Conservation (phyloP, 2,888 invertebrate species). For the Ditula angustiorana region DNA sequence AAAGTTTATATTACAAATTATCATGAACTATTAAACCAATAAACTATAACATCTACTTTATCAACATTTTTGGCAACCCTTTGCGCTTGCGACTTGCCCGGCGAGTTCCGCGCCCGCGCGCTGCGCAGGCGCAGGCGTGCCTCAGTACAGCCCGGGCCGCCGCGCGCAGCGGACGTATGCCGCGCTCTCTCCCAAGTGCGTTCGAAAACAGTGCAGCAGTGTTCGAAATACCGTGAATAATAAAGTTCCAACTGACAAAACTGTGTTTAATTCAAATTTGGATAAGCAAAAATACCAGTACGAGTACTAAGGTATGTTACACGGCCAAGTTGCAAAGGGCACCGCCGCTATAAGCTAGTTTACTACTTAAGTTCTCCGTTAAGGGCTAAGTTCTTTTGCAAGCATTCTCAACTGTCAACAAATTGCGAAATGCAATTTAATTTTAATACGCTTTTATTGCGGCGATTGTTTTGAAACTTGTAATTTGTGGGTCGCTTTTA, state of each 20-base stretch:
- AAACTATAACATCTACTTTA: background rate
- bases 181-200: slow-evolving; percentile 53
- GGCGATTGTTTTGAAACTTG: slow-evolving; percentile 52
- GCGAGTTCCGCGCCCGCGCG: slow-evolving; percentile 39
- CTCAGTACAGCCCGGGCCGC: slow-evolving; percentile 70
- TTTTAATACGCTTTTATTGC: slow-evolving; percentile 49
- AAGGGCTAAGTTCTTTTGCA: no score
- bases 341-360: slow-evolving; percentile 57
- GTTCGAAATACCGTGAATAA: slow-evolving; percentile 53
- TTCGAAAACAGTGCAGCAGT: slow-evolving; percentile 74
- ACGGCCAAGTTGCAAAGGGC: slow-evolving; percentile 63
- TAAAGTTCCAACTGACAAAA: slow-evolving; percentile 30
- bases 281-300: slow-evolving; percentile 62
- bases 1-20: no score
- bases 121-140: slow-evolving; percentile 35
- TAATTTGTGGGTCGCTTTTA: slow-evolving; percentile 40
- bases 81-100: slow-evolving; percentile 68
- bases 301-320: slow-evolving; percentile 64
- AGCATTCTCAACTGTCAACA: slow-evolving; percentile 55
- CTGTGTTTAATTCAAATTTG: slow-evolving; percentile 43
- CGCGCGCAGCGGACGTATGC: slow-evolving; percentile 62
- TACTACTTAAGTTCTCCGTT: slow-evolving; percentile 60
- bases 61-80: background rate
- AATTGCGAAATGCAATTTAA: slow-evolving; percentile 60
- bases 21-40: no score